Conservation (phyloP, 2,797 vertebrate genomes). For the Melanotaenia nigrans region DNA sequence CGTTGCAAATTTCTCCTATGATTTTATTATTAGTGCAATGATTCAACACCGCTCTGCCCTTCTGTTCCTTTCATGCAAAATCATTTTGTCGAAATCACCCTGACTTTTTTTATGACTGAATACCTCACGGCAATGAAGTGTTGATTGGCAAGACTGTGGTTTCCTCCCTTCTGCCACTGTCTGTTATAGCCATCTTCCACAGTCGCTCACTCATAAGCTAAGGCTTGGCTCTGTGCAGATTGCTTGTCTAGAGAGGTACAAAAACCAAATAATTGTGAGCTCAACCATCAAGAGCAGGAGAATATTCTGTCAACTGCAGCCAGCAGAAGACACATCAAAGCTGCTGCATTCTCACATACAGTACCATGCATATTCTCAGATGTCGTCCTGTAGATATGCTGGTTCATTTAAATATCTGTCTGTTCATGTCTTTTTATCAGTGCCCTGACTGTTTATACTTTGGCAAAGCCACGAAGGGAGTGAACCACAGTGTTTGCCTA, state of each 20-base stretch:
- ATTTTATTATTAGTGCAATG: conserved; percentile 75
- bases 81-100: conserved; percentile 66
- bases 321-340: conserved; percentile 66
- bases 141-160: conserved; percentile 70
- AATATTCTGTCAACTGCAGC: conserved; percentile 70
- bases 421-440: conserved; percentile 65
- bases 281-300: conserved; percentile 66
- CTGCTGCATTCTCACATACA: conserved; percentile 37
- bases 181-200: conserved; percentile 75
- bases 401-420: conserved; percentile 70
- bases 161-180: conserved; percentile 74
- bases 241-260: conserved; percentile 70
- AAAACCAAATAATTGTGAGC: conserved; percentile 71
- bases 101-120: conserved; percentile 59
- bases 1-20: conserved; percentile 66
- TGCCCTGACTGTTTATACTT: conserved; percentile 69
- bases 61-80: conserved; percentile 69
- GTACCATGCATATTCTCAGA: conserved; percentile 52
- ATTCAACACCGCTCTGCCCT: conserved; percentile 63
- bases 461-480: conserved; percentile 67
- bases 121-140: conserved; percentile 70
- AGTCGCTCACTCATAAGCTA: conserved; percentile 69
- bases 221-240: conserved; percentile 67
- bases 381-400: conserved; percentile 58
- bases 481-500: conserved; percentile 77